A percentile compares a stretch with the other conserved stretches of the same genome.
These are phyloP conservation scores for Cotesia typhae DNA, from an alignment of 1,140 invertebrate genomes.

Conservation along the genomic window DNA sequence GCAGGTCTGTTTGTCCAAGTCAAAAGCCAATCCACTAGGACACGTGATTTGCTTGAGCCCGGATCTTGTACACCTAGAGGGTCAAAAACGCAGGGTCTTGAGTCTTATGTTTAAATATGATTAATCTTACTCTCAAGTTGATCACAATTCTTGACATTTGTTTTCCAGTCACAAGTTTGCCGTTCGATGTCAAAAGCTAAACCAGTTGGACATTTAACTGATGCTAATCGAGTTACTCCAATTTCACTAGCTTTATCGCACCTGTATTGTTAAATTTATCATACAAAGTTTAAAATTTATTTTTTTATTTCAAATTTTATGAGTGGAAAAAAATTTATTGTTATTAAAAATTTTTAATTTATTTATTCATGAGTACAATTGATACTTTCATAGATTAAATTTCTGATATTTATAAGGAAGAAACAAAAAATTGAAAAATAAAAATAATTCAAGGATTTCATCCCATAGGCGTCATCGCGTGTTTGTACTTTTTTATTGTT, in stretches of 20 bases:
- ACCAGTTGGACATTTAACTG: slow-evolving; percentile 87
- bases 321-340: neutral
- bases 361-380: no score
- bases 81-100: slow-evolving; percentile 54
- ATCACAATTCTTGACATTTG: slow-evolving; percentile 94
- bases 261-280: slow-evolving; percentile 65
- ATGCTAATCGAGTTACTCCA: slow-evolving; percentile 83
- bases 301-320: neutral
- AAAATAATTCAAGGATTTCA: neutral
- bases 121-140: slow-evolving; percentile 87
- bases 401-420: no score
- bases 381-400: no score
- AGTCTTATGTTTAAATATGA: slow-evolving; percentile 41
- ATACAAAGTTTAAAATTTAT: slow-evolving; percentile 33
- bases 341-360: no score
- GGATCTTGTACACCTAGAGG: slow-evolving; percentile 86
- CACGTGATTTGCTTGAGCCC: slow-evolving; percentile 94
- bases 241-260: slow-evolving; percentile 89
- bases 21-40: slow-evolving; percentile 93
- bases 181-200: slow-evolving; percentile 93
- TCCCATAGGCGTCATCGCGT: neutral
- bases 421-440: slow-evolving; percentile 2
- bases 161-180: slow-evolving; percentile 96
- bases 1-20: slow-evolving; percentile 96
- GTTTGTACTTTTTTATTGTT: slow-evolving; percentile 9